phyloP scores from a whole-genome alignment of 2,888 invertebrate species.

The Stenolophus ochropezus region DNA sequence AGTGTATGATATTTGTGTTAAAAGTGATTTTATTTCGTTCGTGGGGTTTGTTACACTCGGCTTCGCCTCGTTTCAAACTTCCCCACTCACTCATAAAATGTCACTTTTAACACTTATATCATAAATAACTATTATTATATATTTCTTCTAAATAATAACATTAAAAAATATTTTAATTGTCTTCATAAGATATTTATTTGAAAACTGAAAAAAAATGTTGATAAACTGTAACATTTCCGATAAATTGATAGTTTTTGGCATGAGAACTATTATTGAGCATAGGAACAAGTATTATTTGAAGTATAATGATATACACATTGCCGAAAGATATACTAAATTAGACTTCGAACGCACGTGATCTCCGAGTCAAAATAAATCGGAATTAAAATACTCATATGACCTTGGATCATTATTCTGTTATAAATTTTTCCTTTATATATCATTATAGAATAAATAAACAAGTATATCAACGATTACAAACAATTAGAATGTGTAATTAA shows the following conservation, averaged over 20 bases:
- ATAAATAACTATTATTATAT: too few species aligned
- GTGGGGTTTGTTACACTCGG: too few species aligned
- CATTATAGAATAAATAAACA: neutral
- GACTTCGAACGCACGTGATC: conserved; percentile 11
- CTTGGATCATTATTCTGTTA: neutral
- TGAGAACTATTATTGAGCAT: neutral
- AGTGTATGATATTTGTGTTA: too few species aligned
- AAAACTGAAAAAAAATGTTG: neutral
- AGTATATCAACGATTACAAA: neutral
- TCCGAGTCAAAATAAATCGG: neutral
- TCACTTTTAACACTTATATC: too few species aligned
- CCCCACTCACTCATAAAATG: too few species aligned
- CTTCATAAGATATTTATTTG: too few species aligned
- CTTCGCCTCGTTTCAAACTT: too few species aligned
- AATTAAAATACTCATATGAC: neutral
- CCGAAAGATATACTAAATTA: conserved; percentile 3
- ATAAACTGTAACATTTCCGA: neutral
- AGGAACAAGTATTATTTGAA: neutral
- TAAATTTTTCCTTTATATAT: neutral
- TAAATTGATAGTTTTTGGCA: too few species aligned
- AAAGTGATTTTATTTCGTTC: too few species aligned
- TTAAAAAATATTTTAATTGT: too few species aligned
- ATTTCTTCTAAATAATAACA: too few species aligned
- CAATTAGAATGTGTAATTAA: too few species aligned
- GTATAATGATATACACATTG: neutral